Conservation (phyloP, 2,797 vertebrate genomes). For the Ctenopoma multispine region DNA sequence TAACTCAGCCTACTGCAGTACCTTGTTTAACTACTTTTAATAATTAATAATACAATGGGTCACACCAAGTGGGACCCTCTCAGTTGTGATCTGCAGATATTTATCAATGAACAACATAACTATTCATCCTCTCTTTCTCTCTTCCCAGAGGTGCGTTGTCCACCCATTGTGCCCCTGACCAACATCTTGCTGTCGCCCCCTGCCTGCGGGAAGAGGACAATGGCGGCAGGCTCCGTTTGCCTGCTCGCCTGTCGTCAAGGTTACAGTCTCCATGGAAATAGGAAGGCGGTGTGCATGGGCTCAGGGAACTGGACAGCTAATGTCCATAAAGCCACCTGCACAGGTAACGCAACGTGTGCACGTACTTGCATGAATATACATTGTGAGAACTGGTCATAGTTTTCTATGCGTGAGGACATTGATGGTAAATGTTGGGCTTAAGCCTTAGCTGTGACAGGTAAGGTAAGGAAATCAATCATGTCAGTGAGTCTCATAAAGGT, state of each 20-base stretch:
- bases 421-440: no score
- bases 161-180: constrained; percentile 81
- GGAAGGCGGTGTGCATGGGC: constrained; percentile 86
- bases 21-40: constrained; percentile 1
- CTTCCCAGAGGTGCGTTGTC: constrained; percentile 88
- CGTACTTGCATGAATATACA: background rate
- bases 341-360: constrained; percentile 82
- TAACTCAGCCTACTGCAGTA: background rate
- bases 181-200: constrained; percentile 86
- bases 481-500: no score
- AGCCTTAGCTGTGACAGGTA: no score
- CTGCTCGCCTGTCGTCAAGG: constrained; percentile 89
- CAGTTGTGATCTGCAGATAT: background rate
- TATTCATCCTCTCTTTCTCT: constrained; percentile 38
- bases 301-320: constrained; percentile 91
- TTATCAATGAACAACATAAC: background rate
- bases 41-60: background rate
- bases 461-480: no score
- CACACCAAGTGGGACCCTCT: background rate
- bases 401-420: background rate
- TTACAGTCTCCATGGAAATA: constrained; percentile 87
- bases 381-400: background rate
- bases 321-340: constrained; percentile 87
- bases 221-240: constrained; percentile 84
- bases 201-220: constrained; percentile 86